A percentile compares a stretch with the other conserved stretches of the same genome.
These are phyloP conservation scores for Nycteola revayana DNA, from an alignment of 2,888 invertebrate species.

Conservation along the genomic window DNA sequence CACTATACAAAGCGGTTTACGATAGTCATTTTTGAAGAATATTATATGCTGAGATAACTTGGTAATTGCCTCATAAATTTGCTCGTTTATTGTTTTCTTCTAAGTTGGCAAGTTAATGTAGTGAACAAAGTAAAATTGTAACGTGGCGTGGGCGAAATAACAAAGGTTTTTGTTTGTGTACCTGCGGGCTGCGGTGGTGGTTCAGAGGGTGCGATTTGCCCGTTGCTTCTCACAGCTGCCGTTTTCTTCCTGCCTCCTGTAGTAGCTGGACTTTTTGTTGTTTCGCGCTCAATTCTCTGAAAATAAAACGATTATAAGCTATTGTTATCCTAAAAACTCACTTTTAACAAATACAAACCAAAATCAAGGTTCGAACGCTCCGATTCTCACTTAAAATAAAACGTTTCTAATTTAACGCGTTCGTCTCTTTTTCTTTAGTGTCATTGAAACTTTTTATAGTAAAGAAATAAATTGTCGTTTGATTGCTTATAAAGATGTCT, in stretches of 20 bases:
- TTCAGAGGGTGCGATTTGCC: constrained; percentile 59
- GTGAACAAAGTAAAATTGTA: constrained; percentile 20
- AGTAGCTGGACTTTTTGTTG: constrained; percentile 69
- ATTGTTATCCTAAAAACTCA: constrained; percentile 6
- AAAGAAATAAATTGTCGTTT: too few relatives aligned
- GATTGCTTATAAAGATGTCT: too few relatives aligned
- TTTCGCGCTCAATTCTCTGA: constrained; percentile 72
- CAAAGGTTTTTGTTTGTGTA: constrained; percentile 21
- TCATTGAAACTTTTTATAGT: too few relatives aligned
- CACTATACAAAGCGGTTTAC: constrained; percentile 31
- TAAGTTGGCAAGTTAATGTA: constrained; percentile 21
- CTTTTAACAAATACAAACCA: too few relatives aligned
- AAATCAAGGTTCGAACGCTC: too few relatives aligned
- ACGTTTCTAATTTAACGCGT: too few relatives aligned
- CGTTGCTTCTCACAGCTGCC: constrained; percentile 66
- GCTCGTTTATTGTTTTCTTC: constrained; percentile 28
- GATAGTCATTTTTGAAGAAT: constrained; percentile 27
- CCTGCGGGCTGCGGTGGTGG: constrained; percentile 61
- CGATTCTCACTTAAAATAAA: too few relatives aligned
- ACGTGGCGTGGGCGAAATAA: background rate
- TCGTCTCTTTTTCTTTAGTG: too few relatives aligned
- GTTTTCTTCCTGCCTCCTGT: constrained; percentile 70
- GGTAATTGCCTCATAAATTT: constrained; percentile 34
- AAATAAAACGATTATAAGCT: constrained; percentile 33
- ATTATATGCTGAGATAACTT: constrained; percentile 35